Base-by-base conservation (phyloP, 2,888 invertebrate genomes). In the Coremacera marginata region DNA sequence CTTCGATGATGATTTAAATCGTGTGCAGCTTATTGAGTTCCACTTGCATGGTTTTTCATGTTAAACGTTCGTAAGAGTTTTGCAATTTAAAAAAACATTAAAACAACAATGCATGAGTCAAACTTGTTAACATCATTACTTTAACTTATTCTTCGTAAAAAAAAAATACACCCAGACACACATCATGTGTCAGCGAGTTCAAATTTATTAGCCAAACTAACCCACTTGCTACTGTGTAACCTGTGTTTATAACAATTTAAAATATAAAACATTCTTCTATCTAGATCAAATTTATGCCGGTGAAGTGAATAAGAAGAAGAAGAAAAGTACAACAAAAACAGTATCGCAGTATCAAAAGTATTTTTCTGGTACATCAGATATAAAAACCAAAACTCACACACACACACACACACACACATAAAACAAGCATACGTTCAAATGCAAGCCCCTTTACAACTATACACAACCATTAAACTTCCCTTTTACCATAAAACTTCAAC, bases 11-110 rank as follows among this genome's bases (percentile, higher is more conserved):
- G 9, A 71, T 16, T 49, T 52, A 8, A 22, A n/a, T 27, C 22
- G 31, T 16, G 49, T 67, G 25, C 60, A 57, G 16, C 34, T 27
- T 19, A 2, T 22, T 80, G 80, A 86, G 85, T 88, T 88, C 86
- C 87, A 88, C 83, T 84, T 88, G 84, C 85, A 82, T 88, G 84
- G 79, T 82, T 88, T 87, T 87, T 85, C 88, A 83, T 86, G 89
- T 80, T 85, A 84, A 83, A 82, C 78, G 81, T 82, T 84, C 82
- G 44, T 78, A 80, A 81, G 78, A 77, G 76, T 75, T 77, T 60
- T 52, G 34, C 62, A 70, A 68, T 37, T 60, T 44, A 57, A 57
- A 44, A n/a, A 57, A 19, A 16, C 25, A 68, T 51, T 19, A 68
- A 22, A 37, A 27, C n/a, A 67, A 16, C 25, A 25, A 7, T 60